These are phyloP conservation scores for Heteromormyrus szaboi DNA, from an alignment of 2,797 vertebrate genomes.

Conservation along the genomic window DNA sequence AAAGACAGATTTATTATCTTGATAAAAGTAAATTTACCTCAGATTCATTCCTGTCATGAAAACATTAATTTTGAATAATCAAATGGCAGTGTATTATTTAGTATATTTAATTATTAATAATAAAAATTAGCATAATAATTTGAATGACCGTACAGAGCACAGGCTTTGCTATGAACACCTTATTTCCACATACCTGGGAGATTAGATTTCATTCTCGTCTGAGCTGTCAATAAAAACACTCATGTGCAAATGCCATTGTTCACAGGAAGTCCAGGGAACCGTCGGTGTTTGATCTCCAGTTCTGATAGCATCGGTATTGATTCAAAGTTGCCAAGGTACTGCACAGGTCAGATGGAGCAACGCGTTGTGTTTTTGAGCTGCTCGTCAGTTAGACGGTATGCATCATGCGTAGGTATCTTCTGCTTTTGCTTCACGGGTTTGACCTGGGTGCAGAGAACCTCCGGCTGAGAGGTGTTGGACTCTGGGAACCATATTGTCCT, in stretches of 20 bases:
- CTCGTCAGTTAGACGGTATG: constrained; percentile 24
- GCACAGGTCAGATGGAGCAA: constrained; percentile 35
- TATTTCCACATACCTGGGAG: constrained; percentile 14
- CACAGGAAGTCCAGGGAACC: constrained; percentile 51
- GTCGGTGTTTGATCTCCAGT: constrained; percentile 61
- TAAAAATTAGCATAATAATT: background rate
- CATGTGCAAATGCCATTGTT: constrained; percentile 61
- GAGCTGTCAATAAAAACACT: constrained; percentile 51
- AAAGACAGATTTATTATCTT: background rate
- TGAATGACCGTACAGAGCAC: background rate
- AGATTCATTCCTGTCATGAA: background rate
- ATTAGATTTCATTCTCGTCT: constrained; percentile 30
- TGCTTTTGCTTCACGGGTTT: background rate
- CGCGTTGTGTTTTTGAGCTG: constrained; percentile 41
- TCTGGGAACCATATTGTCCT: background rate
- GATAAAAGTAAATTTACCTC: background rate
- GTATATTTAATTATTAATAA: constrained; percentile 3
- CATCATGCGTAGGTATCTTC: background rate
- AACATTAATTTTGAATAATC: background rate
- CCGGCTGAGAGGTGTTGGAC: background rate
- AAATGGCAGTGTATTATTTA: background rate
- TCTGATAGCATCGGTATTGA: constrained; percentile 62
- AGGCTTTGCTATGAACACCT: background rate
- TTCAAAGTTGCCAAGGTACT: constrained; percentile 50
- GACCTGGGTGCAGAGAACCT: background rate